Evolutionary conservation across 2,888 invertebrate species (phyloP).

Genomic region (Chrysolina haemoptera): DNA sequence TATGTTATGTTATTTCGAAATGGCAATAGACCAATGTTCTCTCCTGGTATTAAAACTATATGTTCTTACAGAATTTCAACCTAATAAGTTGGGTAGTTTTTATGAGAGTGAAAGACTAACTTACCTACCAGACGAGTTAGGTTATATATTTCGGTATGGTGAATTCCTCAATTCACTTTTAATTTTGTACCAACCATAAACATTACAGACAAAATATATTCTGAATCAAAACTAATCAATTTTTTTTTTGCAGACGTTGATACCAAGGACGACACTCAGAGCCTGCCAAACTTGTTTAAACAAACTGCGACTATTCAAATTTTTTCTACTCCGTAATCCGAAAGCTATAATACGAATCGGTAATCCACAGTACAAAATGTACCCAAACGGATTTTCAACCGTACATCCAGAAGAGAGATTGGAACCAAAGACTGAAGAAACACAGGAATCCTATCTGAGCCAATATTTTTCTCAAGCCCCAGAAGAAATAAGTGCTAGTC

Average conservation of each 20-base stretch:
- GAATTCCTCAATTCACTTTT: no score
- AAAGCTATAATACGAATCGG: neutral
- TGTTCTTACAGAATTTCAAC: no score
- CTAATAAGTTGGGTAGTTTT: no score
- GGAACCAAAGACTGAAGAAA: constrained; percentile 5
- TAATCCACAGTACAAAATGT: constrained; percentile 4
- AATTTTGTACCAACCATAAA: no score
- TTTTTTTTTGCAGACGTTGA: neutral
- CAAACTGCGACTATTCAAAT: constrained; percentile 44
- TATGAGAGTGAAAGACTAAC: no score
- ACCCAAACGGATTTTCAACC: constrained; percentile 20
- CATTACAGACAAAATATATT: neutral
- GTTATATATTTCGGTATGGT: no score
- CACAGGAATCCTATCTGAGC: neutral
- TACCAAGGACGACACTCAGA: neutral
- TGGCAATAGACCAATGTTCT: no score
- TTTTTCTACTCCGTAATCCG: constrained; percentile 16
- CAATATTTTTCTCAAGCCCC: constrained; percentile 3
- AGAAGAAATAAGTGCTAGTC: neutral
- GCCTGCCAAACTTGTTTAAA: constrained; percentile 44
- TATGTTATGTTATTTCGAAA: no score
- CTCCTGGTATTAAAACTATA: no score
- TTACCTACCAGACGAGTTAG: no score
- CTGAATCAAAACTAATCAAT: neutral
- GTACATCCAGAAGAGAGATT: neutral